phyloP scores from a whole-genome alignment of 2,888 invertebrate genomes.

The Andrena hattorfiana region DNA sequence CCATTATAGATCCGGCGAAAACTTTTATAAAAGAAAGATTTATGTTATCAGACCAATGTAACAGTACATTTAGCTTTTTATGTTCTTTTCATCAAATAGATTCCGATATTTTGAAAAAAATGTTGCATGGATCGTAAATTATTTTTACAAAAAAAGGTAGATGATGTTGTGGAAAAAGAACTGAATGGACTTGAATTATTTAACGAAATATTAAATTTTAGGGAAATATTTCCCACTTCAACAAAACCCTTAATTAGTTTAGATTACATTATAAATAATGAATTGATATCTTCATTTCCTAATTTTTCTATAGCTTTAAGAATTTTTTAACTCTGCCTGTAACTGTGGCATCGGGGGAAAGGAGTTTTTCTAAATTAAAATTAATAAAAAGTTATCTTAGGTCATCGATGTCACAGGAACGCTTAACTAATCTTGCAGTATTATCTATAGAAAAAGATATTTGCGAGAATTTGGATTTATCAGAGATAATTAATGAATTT shows the following conservation, averaged over 20 bases:
- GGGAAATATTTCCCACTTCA: background rate
- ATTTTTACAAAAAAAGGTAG: background rate
- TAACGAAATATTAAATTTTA: too few relatives aligned
- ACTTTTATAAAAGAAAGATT: background rate
- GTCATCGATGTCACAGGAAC: background rate
- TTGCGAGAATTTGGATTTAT: background rate
- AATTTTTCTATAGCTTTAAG: background rate
- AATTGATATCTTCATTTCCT: background rate
- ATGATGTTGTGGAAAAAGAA: background rate
- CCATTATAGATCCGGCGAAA: background rate
- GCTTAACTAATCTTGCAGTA: background rate
- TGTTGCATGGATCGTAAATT: background rate
- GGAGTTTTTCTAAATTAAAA: background rate
- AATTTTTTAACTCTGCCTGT: background rate
- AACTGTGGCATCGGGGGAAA: background rate
- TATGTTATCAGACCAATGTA: background rate
- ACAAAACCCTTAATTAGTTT: conserved; percentile 1
- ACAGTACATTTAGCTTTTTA: background rate
- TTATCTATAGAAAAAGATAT: background rate
- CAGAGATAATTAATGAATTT: background rate
- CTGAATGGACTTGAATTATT: too few relatives aligned
- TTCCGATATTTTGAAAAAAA: background rate
- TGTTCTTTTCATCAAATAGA: background rate
- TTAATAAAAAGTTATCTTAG: background rate
- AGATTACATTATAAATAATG: conserved; percentile 3